Evolutionary conservation across 1,140 invertebrate species (phyloP), one percentile per base, ranked within the genome.

Genomic region (Drosophila rufa): DNA sequence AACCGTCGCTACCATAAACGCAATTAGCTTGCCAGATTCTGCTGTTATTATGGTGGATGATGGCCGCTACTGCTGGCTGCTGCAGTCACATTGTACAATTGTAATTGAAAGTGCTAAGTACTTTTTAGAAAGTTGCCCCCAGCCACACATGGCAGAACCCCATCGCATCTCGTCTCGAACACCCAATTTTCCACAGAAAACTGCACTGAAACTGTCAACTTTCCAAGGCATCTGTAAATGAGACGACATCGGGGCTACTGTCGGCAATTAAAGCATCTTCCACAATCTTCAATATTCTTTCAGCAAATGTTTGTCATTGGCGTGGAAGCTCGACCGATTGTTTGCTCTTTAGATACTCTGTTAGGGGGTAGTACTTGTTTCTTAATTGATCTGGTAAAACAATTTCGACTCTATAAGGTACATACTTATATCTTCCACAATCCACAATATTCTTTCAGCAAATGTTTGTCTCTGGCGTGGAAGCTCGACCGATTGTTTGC

Each of bases 21-120:
- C 70, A 73, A 73, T 73, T 73, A 73, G 69, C 48, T 60, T 59
- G 69, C 69, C 69, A 73, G 69, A 73, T 73, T 73, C 69, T 73
- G 30, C 56, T 36, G 19, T 30, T 47, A 27, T 66, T 38, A 46
- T 61, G 43, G 55, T 45, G 48, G 60, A 43, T 59, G 40, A 17
- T 42, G 47, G 30, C 22, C 2, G 22, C 22, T 25, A 25, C 14
- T 33, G 38, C 58, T 33, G 61, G 19, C 19, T 53, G 38, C 38
- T 64, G 65, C 36, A 17, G 36, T 53, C 38, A 33, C 61, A 67
- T 68, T 70, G 64, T 56, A 68, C 64, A 47, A 70, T 68, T 60
- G 53, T 73, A 73, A 73, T 73, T 73, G 69, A 73, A 73, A 73
- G 69, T 73, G 69, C 69, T 73, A 73, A 73, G 69, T 73, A 73